These are phyloP conservation scores for Parnassius smintheus DNA, from an alignment of 2,888 invertebrate species.

Conservation along the genomic window DNA sequence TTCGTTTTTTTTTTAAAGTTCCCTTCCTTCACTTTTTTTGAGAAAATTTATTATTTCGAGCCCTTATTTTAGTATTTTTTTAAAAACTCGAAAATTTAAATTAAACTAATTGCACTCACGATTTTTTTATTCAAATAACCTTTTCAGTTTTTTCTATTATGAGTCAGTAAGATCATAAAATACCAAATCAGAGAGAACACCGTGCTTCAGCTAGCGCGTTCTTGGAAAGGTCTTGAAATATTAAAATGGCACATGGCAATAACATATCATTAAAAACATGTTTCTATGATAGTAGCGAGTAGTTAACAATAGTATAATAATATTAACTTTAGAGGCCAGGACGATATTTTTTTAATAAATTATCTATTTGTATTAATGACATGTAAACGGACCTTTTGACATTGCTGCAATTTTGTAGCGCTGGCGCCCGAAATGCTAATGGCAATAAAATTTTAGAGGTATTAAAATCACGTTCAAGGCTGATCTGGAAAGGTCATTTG, in stretches of 20 bases:
- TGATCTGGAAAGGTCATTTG: slow-evolving; percentile 14
- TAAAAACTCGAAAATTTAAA: too few relatives aligned
- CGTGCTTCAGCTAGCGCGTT: too few relatives aligned
- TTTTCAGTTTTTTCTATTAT: too few relatives aligned
- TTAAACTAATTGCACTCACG: too few relatives aligned
- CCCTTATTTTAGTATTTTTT: too few relatives aligned
- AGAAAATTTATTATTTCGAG: too few relatives aligned
- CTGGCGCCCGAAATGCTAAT: slow-evolving; percentile 36
- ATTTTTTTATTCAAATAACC: too few relatives aligned
- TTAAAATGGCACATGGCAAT: background rate
- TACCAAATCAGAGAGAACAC: too few relatives aligned
- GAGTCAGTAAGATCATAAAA: too few relatives aligned
- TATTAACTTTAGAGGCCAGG: background rate
- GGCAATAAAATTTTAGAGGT: slow-evolving; percentile 35
- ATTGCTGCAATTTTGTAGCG: slow-evolving; percentile 49
- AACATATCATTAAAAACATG: background rate
- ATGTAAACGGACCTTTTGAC: slow-evolving; percentile 60
- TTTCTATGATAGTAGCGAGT: background rate
- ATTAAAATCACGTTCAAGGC: slow-evolving; percentile 27
- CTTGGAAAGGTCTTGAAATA: background rate
- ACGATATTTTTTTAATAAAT: slow-evolving; percentile 31
- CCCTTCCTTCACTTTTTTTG: too few relatives aligned
- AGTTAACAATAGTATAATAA: background rate
- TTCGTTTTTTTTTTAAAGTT: too few relatives aligned
- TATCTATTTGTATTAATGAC: slow-evolving; percentile 60